A percentile compares a stretch with the other conserved stretches of the same genome.
Evolutionary conservation across 2,888 invertebrate genomes (phyloP).

Genomic region (Onchidella celtica): DNA sequence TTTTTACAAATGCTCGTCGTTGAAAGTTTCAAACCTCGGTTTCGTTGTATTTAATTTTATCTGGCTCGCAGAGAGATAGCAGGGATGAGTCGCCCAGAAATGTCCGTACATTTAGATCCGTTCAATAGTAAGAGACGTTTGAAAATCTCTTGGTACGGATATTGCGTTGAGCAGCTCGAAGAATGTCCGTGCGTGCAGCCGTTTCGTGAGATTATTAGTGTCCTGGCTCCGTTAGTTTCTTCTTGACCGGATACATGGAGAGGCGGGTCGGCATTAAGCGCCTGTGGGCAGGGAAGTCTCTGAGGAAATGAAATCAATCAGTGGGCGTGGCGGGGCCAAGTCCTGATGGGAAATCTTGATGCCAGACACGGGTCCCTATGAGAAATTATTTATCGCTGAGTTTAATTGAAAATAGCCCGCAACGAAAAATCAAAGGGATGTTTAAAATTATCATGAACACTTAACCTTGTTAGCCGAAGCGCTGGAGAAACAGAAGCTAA

Average conservation of each 20-base stretch:
- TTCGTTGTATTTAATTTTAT: slow-evolving; percentile 23
- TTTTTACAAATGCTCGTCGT: slow-evolving; percentile 34
- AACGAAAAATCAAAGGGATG: slow-evolving; percentile 48
- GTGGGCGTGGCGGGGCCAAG: slow-evolving; percentile 38
- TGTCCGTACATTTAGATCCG: neutral
- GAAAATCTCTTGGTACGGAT: neutral
- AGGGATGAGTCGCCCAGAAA: neutral
- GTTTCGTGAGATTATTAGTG: neutral
- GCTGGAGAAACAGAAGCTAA: slow-evolving; percentile 42
- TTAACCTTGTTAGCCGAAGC: slow-evolving; percentile 42
- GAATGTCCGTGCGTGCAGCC: neutral
- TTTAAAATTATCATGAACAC: slow-evolving; percentile 43
- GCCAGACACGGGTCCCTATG: slow-evolving; percentile 42
- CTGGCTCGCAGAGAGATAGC: neutral
- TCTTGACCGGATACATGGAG: neutral
- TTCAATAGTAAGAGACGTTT: neutral
- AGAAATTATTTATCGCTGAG: slow-evolving; percentile 48
- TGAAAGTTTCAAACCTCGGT: slow-evolving; percentile 40
- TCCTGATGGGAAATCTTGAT: slow-evolving; percentile 27
- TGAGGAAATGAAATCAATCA: slow-evolving; percentile 44
- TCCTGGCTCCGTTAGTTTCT: neutral
- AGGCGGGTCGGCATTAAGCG: neutral
- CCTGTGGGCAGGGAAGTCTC: slow-evolving; percentile 13
- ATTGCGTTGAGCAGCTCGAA: neutral
- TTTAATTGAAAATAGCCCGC: slow-evolving; percentile 47